phyloP scores from a whole-genome alignment of 2,113 vertebrate genomes.

The Tretioscincus oriximinensis region DNA sequence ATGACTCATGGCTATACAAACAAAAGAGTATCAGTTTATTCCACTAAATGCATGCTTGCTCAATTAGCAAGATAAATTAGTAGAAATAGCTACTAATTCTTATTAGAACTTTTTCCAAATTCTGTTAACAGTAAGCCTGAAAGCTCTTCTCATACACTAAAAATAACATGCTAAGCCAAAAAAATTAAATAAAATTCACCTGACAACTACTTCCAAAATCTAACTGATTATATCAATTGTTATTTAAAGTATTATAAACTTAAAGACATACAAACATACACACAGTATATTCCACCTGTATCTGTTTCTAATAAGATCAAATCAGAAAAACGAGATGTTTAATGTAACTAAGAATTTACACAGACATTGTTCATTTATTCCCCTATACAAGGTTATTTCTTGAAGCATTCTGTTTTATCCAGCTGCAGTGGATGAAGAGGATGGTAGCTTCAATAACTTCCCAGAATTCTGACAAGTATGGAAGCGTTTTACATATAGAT shows the following conservation, averaged over 20 bases:
- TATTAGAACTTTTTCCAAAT: background rate
- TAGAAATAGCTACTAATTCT: background rate
- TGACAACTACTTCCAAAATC: background rate
- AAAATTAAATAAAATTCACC: background rate
- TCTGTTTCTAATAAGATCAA: background rate
- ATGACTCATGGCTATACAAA: constrained; percentile 92
- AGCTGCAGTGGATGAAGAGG: too few species aligned
- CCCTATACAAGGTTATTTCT: too few species aligned
- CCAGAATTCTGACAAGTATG: background rate
- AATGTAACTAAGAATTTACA: background rate
- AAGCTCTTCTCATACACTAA: background rate
- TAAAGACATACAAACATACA: background rate
- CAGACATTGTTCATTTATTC: too few species aligned
- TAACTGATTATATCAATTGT: background rate
- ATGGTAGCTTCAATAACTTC: background rate
- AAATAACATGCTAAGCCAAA: background rate
- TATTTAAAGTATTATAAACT: background rate
- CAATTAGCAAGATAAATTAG: background rate
- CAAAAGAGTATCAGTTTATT: constrained; percentile 31
- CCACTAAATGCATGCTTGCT: background rate
- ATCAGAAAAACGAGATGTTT: background rate
- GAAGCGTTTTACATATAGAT: background rate
- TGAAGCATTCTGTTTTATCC: too few species aligned
- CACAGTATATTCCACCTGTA: background rate
- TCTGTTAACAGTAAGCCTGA: background rate